Evolutionary conservation across 2,113 vertebrate genomes (phyloP), one percentile per base, ranked within the genome.

Genomic region (Pheucticus melanocephalus): DNA sequence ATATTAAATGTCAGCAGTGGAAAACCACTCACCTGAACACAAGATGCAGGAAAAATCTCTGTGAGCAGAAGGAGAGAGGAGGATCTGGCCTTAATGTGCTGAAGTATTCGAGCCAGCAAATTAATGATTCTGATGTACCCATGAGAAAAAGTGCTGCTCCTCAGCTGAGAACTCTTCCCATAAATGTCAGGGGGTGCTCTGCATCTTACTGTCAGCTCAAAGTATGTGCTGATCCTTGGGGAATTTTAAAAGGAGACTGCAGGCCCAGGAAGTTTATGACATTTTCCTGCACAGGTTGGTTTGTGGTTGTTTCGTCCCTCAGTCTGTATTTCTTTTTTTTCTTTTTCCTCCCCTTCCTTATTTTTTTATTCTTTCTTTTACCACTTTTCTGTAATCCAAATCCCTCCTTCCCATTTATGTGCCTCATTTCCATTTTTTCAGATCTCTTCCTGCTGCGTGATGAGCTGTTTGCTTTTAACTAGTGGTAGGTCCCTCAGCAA

Each of bases 391-490:
- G 13, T 73, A 47, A 70, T 51, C 59, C 47, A 83, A 57, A 70
- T 70, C 35, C 57, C 25, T 79, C 84, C 50, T 92, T 83, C 60
- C 30, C n/a, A 33, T 79, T 95, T 87, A 89, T 76, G 72, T 81
- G 51, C 50, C 51, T 91, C 31, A 76, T 88, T 92, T 94, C 68
- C 82, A 82, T 88, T 39, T 88, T 95, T 88, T 90, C 59, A 96
- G 79, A 88, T 93, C 71, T 68, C 44, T 86, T 88, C 68, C 87
- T 37, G 18, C 70, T 92, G n/a, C 42, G 45, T 72, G 84, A 71
- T 59, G 53, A 87, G 71, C 82, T 90, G 37, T 88, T 93, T 94
- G 60, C 71, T 93, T 94, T 94, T 59, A 92, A 90, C 63, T 77
- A 53, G 30, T 45, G 20, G 27, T 42, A 37, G 56, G 68, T 95